phyloP scores from a whole-genome alignment of 2,113 vertebrate genomes.

The Petroica traversi region DNA sequence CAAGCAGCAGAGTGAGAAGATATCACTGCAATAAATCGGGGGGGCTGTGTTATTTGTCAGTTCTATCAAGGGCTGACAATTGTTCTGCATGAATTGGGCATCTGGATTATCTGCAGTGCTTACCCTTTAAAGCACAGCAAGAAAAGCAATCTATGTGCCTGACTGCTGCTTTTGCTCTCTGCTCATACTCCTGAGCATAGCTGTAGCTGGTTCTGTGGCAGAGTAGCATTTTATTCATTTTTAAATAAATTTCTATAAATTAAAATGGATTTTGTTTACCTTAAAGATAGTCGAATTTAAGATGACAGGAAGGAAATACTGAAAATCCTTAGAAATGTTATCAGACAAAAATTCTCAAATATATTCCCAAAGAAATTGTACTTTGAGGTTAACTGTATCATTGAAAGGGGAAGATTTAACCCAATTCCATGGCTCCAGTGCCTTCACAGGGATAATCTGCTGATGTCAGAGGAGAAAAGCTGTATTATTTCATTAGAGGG shows the following conservation, averaged over 20 bases:
- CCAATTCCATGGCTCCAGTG: background rate
- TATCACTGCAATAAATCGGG: background rate
- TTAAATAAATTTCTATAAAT: background rate
- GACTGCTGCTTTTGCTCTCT: background rate
- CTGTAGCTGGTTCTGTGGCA: background rate
- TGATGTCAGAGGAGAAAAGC: background rate
- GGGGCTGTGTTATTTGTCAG: background rate
- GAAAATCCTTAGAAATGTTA: background rate
- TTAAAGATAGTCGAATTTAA: background rate
- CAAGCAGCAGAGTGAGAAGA: background rate
- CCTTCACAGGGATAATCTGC: background rate
- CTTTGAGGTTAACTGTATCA: background rate
- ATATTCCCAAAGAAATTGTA: background rate
- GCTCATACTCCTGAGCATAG: background rate
- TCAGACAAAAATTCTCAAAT: background rate
- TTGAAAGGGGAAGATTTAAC: background rate
- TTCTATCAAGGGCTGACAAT: background rate
- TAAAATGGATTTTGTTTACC: background rate
- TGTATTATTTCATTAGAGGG: background rate
- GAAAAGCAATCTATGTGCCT: background rate
- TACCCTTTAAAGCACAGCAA: background rate
- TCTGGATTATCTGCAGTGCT: background rate
- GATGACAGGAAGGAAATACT: background rate
- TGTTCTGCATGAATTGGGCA: background rate
- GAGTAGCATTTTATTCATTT: background rate